These are phyloP conservation scores for Cheilosia grossa DNA, from an alignment of 2,888 invertebrate genomes.

Conservation along the genomic window DNA sequence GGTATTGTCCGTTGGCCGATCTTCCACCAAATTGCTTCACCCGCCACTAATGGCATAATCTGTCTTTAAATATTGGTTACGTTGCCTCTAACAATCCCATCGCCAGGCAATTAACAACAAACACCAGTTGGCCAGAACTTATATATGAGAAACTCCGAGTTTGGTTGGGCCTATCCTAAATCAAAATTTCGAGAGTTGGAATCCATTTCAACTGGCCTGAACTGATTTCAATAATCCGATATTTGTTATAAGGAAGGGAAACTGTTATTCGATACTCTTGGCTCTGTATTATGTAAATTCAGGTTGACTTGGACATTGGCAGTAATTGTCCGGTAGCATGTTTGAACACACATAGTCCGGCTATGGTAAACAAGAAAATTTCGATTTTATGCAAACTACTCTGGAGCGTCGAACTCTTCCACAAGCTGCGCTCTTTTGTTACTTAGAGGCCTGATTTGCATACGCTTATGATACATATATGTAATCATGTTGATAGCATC, in stretches of 20 bases:
- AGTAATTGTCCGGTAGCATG: constrained; percentile 72
- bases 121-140: constrained; percentile 54
- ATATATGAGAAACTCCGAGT: constrained; percentile 23
- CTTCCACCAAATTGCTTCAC: constrained; percentile 61
- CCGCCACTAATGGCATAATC: constrained; percentile 68
- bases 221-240: constrained; percentile 57
- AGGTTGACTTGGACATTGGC: constrained; percentile 51
- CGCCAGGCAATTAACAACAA: constrained; percentile 62
- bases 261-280: constrained; percentile 60
- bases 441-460: constrained; percentile 21
- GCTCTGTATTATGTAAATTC: constrained; percentile 62
- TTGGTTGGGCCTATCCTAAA: constrained; percentile 43
- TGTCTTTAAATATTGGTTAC: constrained; percentile 47
- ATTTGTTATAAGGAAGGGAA: constrained; percentile 22
- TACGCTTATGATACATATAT: background rate
- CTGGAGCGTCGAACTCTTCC: constrained; percentile 16
- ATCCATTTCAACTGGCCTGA: constrained; percentile 35
- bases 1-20: constrained; percentile 54
- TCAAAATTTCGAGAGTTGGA: constrained; percentile 47
- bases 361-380: constrained; percentile 26
- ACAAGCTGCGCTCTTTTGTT: constrained; percentile 24
- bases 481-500: background rate
- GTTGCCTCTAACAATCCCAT: constrained; percentile 12
- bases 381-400: constrained; percentile 58
- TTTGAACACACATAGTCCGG: constrained; percentile 21